Evolutionary conservation across 2,888 invertebrate species (phyloP).

Genomic region (Chironomus tentans): DNA sequence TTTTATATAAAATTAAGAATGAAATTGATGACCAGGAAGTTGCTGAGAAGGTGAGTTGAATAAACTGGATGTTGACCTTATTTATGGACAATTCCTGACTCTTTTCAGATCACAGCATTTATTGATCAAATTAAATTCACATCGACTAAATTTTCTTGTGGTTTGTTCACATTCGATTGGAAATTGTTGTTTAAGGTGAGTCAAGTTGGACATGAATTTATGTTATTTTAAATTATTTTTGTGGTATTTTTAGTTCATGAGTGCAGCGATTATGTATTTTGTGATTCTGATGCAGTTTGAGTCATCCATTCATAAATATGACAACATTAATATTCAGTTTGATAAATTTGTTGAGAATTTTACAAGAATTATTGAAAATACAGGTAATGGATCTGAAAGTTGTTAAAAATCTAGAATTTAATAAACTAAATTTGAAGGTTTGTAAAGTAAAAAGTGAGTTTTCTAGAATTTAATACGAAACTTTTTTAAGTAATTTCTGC

Average conservation of each 20-base stretch:
- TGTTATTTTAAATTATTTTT: background rate
- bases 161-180: background rate
- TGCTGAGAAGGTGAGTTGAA: background rate
- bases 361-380: background rate
- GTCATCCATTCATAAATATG: background rate
- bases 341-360: background rate
- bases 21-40: background rate
- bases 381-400: too few relatives aligned
- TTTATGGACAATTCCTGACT: background rate
- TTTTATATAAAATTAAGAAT: background rate
- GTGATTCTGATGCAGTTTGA: background rate
- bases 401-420: too few relatives aligned
- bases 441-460: too few relatives aligned
- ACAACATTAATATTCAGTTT: background rate
- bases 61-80: background rate
- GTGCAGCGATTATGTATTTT: background rate
- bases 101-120: background rate
- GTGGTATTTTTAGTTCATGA: background rate
- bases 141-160: background rate
- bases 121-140: background rate
- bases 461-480: too few relatives aligned
- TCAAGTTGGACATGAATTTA: background rate
- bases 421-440: too few relatives aligned
- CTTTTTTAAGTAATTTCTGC: too few relatives aligned
- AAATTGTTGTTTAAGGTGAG: background rate